Evolutionary conservation across 1,140 invertebrate genomes (phyloP), one percentile per base, ranked within the genome.

Genomic region (Tetragnatha versicolor): DNA sequence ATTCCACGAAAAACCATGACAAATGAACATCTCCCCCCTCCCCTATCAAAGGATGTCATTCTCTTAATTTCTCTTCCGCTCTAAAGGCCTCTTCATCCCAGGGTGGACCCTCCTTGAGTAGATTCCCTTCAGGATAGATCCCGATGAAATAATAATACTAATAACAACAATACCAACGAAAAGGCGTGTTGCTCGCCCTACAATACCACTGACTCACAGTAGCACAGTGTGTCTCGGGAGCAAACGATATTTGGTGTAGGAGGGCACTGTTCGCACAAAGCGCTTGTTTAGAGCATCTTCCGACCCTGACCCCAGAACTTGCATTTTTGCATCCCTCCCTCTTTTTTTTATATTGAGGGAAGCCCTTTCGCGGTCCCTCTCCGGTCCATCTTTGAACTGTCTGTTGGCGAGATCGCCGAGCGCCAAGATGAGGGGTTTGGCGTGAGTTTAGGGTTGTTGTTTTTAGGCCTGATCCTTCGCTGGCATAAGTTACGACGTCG

Each of bases 111-210:
- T n/a, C n/a, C 51, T 33, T 14, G 14, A 60, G 55, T 17, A 42
- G 61, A 29, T 27, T 65, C 61, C 51, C 31, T 39, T 45, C 35
- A 25, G n/a, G 45, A 49, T 51, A 49, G 53, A 49, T 35, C 31
- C 29, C 27, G 35, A 55, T 37, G 68, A n/a, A 53, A 53, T 70
- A 70, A 70, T 70, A 70, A 70, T 22, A 70, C 47, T n/a, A n/a
- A n/a, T n/a, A n/a, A n/a, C n/a, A n/a, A n/a, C n/a, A n/a, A n/a
- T n/a, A n/a, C n/a, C n/a, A n/a, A n/a, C n/a, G n/a, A n/a, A n/a
- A n/a, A n/a, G n/a, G n/a, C n/a, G n/a, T n/a, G n/a, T n/a, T n/a
- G n/a, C n/a, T n/a, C n/a, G n/a, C n/a, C n/a, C n/a, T n/a, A n/a
- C n/a, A n/a, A n/a, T n/a, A n/a, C n/a, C n/a, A n/a, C n/a, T n/a